Percentiles rank a stretch among this genome's conserved stretches.
phyloP scores from a whole-genome alignment of 2,888 invertebrate species.

The Gnatocerus cornutus region DNA sequence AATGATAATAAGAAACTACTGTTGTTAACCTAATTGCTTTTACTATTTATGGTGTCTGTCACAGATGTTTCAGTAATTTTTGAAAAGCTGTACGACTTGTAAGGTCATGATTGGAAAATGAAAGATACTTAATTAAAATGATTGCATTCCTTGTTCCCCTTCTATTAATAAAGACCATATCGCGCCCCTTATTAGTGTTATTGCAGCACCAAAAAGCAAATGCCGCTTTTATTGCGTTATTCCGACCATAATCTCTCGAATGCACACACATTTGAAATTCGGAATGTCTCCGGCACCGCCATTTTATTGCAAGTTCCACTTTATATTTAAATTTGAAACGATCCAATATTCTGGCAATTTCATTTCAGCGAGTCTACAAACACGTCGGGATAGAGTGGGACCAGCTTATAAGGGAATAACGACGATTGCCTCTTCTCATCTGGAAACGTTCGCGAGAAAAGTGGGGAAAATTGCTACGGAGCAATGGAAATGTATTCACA shows the following conservation, averaged over 20 bases:
- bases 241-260: conserved; percentile 6
- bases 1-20: conserved; percentile 5
- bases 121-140: background rate
- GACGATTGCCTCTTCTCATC: conserved; percentile 56
- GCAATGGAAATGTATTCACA: conserved; percentile 66
- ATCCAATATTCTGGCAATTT: conserved; percentile 71
- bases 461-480: conserved; percentile 63
- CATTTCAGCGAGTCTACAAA: conserved; percentile 63
- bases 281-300: conserved; percentile 50
- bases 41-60: background rate
- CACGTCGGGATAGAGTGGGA: conserved; percentile 56
- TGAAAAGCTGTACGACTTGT: background rate
- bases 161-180: background rate
- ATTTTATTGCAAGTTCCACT: conserved; percentile 68
- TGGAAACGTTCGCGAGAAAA: conserved; percentile 59
- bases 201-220: conserved; percentile 36
- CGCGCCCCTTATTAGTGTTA: conserved; percentile 37
- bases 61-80: background rate
- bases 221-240: conserved; percentile 58
- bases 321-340: conserved; percentile 71
- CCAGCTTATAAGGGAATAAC: conserved; percentile 63
- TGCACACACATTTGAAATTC: conserved; percentile 44
- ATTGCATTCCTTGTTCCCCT: too few relatives aligned
- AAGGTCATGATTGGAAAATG: conserved; percentile 4
- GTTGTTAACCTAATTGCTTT: background rate